A percentile compares a stretch with the other conserved stretches of the same genome.
phyloP scores from a whole-genome alignment of 1,140 invertebrate species.

The Apis laboriosa region DNA sequence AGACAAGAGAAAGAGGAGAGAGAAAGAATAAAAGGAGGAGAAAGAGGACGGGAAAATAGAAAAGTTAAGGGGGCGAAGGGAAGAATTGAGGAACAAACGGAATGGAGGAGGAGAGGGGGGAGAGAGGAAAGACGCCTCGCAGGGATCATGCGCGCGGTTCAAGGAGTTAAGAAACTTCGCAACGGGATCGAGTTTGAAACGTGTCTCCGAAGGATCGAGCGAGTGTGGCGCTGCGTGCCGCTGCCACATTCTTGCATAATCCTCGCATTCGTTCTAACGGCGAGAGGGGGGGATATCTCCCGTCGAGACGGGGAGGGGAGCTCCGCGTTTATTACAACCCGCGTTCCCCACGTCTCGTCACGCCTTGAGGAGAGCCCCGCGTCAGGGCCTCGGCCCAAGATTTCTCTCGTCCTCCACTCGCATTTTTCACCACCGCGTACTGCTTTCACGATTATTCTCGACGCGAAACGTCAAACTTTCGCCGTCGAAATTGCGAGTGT shows the following conservation, averaged over 20 bases:
- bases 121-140: not conserved
- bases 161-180: constrained; percentile 46
- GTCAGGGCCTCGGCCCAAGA: not conserved
- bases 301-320: not conserved
- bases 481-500: too few species aligned
- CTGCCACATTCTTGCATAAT: constrained; percentile 53
- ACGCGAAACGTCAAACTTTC: too few species aligned
- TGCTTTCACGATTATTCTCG: too few species aligned
- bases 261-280: constrained; percentile 45
- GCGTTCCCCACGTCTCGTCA: not conserved
- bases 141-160: constrained; percentile 41
- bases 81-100: constrained; percentile 10
- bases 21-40: not conserved
- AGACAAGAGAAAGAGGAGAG: not conserved
- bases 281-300: not conserved
- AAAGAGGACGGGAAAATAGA: not conserved
- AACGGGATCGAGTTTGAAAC: constrained; percentile 39
- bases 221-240: not conserved
- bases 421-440: not conserved
- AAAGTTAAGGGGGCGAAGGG: not conserved
- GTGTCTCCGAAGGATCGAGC: not conserved
- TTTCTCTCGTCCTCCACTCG: constrained; percentile 1
- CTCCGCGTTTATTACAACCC: constrained; percentile 3
- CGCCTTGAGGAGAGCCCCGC: not conserved
- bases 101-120: not conserved